These are phyloP conservation scores for Nyctibius grandis DNA, from an alignment of 2,797 vertebrate species.

Conservation along the genomic window DNA sequence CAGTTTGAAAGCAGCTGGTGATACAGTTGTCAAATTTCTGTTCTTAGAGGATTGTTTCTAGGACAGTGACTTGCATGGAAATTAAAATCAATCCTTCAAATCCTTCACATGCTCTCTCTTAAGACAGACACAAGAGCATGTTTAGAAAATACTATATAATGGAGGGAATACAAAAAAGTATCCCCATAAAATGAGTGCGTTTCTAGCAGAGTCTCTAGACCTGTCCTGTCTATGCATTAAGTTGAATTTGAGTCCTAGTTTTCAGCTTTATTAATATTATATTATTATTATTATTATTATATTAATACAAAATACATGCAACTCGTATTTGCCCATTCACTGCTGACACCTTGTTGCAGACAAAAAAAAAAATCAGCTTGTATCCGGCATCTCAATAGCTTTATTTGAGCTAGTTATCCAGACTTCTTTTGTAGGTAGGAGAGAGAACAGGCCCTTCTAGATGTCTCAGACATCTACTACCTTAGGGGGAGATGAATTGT, in stretches of 20 bases:
- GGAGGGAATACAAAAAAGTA: neutral
- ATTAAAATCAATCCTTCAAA: neutral
- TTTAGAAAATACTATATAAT: neutral
- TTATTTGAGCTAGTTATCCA: neutral
- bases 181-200: neutral
- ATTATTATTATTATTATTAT: neutral
- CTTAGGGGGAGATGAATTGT: neutral
- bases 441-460: neutral
- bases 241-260: neutral
- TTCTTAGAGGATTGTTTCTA: neutral
- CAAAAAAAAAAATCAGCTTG: neutral
- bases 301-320: neutral
- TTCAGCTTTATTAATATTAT: neutral
- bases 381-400: neutral
- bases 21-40: neutral
- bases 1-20: neutral
- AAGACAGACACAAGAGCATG: rapidly evolving
- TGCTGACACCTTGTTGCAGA: neutral
- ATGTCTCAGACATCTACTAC: neutral
- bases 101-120: neutral
- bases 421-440: neutral
- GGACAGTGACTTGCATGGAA: neutral
- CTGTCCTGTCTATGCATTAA: neutral
- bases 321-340: neutral
- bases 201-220: neutral